These are phyloP conservation scores for Thalassarche chlororhynchos DNA, from an alignment of 2,113 vertebrate genomes.

Conservation along the genomic window DNA sequence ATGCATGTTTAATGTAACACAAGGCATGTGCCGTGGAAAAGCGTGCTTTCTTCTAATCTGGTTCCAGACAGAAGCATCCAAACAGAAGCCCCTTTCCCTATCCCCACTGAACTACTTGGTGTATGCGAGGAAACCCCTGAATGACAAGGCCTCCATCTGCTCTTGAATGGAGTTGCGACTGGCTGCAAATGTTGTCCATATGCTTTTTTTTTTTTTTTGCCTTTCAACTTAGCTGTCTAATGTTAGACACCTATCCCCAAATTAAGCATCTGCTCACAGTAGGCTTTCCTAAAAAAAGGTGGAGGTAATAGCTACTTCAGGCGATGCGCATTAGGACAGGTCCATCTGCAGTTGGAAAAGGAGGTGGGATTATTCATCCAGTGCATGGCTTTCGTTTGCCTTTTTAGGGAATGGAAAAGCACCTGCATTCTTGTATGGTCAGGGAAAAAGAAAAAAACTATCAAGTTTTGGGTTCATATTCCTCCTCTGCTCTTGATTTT, in stretches of 20 bases:
- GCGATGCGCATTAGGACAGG: rapidly evolving
- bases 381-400: rapidly evolving
- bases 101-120: slow-evolving; percentile 41
- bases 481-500: not conserved
- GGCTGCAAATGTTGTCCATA: slow-evolving; percentile 65
- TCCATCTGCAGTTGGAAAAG: not conserved
- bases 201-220: slow-evolving; percentile 41
- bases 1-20: slow-evolving; percentile 64
- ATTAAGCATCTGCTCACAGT: not conserved
- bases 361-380: not conserved
- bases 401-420: not conserved
- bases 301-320: not conserved
- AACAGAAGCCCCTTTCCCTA: slow-evolving; percentile 52
- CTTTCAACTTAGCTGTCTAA: slow-evolving; percentile 36
- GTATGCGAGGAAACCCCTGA: slow-evolving; percentile 42
- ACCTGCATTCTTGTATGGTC: not conserved
- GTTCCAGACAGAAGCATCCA: slow-evolving; percentile 59
- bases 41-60: slow-evolving; percentile 26
- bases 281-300: not conserved
- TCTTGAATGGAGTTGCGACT: slow-evolving; percentile 46
- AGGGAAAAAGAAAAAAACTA: not conserved
- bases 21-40: not conserved
- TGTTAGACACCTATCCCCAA: slow-evolving; percentile 43
- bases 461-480: not conserved
- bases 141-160: slow-evolving; percentile 63